Evolutionary conservation across 2,797 vertebrate species (phyloP), one percentile per base, ranked within the genome.

Genomic region (Gambelia wislizenii): DNA sequence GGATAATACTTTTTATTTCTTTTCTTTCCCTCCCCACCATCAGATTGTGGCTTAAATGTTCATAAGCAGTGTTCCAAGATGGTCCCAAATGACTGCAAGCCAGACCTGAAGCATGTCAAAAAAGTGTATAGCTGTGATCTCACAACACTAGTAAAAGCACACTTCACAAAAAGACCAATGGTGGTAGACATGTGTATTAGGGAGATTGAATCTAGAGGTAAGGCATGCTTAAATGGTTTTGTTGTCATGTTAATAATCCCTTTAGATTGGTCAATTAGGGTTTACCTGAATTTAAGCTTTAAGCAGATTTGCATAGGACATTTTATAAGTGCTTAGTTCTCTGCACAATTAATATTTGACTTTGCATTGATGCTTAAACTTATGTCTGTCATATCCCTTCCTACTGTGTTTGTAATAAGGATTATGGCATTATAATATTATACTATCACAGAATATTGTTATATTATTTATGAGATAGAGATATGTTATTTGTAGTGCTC

Each of bases 171-270:
- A 79, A 96, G 99, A 90, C 99, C 99, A 56, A 99, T 99, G 99
- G 99, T 99, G 92, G 99, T 99, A 95, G 99, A 99, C 96, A 99
- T 99, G 99, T 99, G 99, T 97, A 99, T 99, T 97, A 97, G 98
- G 91, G 99, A 99, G 95, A 99, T 99, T n/a, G 99, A 99, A 93
- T 98, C 98, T 49, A 98, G 99, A 98, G 99, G 99, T 99, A 94
- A 97, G 98, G 89, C 20, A 0, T 39, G 1, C 13, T 90, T 96
- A 91, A 94, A 91, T 89, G 91, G 90, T 91, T 92, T 0, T 0
- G 25, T 89, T 95, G 88, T 92, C 91, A 88, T 95, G 54, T 36
- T 27, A 67, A 49, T n/a, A 85, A 85, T 90, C 52, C 3, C 1
- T 90, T 89, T 91, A 87, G 92, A 91, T 89, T 88, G 89, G 83